Conservation (phyloP, 2,113 vertebrate genomes). For the Silurus meridionalis region DNA sequence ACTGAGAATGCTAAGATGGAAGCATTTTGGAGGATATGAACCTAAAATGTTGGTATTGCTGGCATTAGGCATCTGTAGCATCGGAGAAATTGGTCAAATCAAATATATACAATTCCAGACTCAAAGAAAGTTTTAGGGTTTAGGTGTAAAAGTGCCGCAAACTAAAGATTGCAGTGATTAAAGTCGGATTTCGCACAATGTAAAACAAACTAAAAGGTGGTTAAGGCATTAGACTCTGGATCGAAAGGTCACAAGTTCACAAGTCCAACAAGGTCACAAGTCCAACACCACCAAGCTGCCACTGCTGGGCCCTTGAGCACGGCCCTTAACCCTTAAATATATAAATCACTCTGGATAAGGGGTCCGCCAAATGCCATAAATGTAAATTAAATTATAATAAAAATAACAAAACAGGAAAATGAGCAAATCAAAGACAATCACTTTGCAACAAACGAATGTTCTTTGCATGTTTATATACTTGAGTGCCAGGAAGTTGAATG, state of each 20-base stretch:
- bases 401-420: background rate
- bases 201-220: too few relatives aligned
- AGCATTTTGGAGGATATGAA: background rate
- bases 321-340: too few relatives aligned
- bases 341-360: too few relatives aligned
- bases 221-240: too few relatives aligned
- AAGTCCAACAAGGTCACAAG: too few relatives aligned
- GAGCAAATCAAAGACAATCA: background rate
- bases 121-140: background rate
- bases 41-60: background rate
- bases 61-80: background rate
- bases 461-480: background rate
- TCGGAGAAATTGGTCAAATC: background rate
- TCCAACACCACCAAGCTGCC: too few relatives aligned
- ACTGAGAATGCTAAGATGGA: background rate
- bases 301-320: too few relatives aligned
- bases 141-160: too few relatives aligned
- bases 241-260: too few relatives aligned
- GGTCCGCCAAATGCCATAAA: too few relatives aligned
- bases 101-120: background rate
- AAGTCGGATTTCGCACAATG: too few relatives aligned
- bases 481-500: background rate
- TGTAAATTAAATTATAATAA: background rate
- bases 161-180: too few relatives aligned
- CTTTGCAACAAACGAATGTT: background rate